Conservation (phyloP, 2,797 vertebrate species). For the Mastacembelus armatus region DNA sequence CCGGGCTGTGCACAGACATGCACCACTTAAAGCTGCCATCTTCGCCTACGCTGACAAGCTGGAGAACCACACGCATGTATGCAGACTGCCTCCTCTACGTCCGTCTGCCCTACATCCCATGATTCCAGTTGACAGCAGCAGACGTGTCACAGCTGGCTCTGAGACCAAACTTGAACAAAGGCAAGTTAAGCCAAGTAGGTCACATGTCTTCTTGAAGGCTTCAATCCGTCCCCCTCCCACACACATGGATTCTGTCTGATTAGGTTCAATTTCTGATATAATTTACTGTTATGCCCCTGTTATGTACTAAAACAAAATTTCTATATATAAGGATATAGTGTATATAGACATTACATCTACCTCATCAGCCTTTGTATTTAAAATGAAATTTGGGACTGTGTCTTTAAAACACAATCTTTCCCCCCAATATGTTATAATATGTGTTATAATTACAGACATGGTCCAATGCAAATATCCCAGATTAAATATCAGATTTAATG, state of each 20-base stretch:
- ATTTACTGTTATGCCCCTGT: conserved; percentile 34
- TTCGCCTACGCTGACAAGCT: conserved; percentile 48
- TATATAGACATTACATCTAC: not conserved
- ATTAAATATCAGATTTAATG: too few species aligned
- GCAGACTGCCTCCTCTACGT: conserved; percentile 47
- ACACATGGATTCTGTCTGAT: conserved; percentile 35
- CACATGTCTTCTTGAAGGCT: conserved; percentile 60
- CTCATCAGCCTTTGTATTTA: not conserved
- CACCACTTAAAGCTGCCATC: conserved; percentile 70
- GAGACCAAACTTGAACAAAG: conserved; percentile 77
- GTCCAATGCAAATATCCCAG: too few species aligned
- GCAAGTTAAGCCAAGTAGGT: conserved; percentile 78
- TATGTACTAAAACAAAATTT: not conserved
- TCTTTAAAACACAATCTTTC: too few species aligned
- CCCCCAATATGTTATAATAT: too few species aligned
- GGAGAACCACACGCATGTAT: conserved; percentile 30
- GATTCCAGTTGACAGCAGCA: conserved; percentile 79
- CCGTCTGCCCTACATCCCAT: conserved; percentile 64
- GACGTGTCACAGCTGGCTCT: conserved; percentile 77
- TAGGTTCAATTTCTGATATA: conserved; percentile 39
- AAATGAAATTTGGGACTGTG: not conserved
- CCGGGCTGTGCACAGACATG: conserved; percentile 37
- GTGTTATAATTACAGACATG: too few species aligned
- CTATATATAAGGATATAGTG: not conserved
- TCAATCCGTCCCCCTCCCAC: conserved; percentile 27